These are phyloP conservation scores for Centruroides sculpturatus DNA, from an alignment of 1,140 invertebrate species.

Conservation along the genomic window DNA sequence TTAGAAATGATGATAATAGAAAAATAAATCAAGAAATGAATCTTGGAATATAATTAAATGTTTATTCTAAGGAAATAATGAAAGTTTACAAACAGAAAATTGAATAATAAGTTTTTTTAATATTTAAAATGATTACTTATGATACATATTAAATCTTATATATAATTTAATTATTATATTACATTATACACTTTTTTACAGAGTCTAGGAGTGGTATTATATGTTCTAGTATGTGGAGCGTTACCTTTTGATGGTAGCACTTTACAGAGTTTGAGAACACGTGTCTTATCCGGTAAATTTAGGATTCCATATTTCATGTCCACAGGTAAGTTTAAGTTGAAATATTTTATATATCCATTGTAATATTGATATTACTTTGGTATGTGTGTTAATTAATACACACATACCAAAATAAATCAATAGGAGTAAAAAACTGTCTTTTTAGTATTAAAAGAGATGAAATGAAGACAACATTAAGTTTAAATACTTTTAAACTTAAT, in stretches of 20 bases:
- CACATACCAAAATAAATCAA: not conserved
- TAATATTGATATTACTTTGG: too few species aligned
- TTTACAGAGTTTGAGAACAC: constrained; percentile 68
- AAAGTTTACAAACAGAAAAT: too few species aligned
- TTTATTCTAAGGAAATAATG: too few species aligned
- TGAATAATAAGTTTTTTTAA: too few species aligned
- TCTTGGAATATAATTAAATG: too few species aligned
- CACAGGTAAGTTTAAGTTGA: constrained; percentile 28
- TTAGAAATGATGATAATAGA: too few species aligned
- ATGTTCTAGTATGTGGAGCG: constrained; percentile 91
- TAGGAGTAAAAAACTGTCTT: not conserved
- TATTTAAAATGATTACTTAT: too few species aligned
- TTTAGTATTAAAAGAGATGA: not conserved
- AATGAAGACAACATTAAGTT: too few species aligned
- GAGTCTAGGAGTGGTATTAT: constrained; percentile 91
- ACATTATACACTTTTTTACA: constrained; percentile 33
- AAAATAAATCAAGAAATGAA: too few species aligned
- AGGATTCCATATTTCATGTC: constrained; percentile 97
- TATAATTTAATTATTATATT: not conserved
- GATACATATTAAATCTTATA: not conserved
- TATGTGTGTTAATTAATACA: too few species aligned
- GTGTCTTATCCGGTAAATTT: constrained; percentile 83
- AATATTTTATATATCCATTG: not conserved
- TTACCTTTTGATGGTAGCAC: constrained; percentile 90
- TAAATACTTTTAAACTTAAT: too few species aligned